Conservation (phyloP, 2,888 invertebrate genomes). For the Tricholauxania praeusta region DNA sequence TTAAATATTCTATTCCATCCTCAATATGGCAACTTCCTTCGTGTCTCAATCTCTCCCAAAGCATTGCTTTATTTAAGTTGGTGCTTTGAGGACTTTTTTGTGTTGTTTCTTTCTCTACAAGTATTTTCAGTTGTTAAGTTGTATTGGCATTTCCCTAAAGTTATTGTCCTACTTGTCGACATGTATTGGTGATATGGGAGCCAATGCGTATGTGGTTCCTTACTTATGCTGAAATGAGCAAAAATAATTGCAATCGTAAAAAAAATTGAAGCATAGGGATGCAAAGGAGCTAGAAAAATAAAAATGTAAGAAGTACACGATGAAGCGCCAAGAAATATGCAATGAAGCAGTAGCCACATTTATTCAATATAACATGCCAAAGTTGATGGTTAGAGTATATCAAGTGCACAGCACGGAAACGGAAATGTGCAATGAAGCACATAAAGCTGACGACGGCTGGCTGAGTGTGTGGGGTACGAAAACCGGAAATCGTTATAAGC, state of each 20-base stretch:
- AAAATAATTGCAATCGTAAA: slow-evolving; percentile 33
- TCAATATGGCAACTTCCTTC: neutral
- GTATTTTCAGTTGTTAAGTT: neutral
- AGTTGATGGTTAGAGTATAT: neutral
- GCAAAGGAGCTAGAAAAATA: neutral
- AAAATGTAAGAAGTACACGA: neutral
- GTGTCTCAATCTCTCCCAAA: neutral
- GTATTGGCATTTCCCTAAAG: slow-evolving; percentile 22
- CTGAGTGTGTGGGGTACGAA: too few relatives aligned
- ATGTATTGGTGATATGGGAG: neutral
- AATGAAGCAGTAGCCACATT: neutral
- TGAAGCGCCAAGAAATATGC: neutral
- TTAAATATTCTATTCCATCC: too few relatives aligned
- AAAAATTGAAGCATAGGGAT: neutral
- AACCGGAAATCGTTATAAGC: slow-evolving; percentile 32
- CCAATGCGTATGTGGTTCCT: slow-evolving; percentile 4
- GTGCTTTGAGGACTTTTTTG: slow-evolving; percentile 20
- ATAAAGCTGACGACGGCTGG: slow-evolving; percentile 1
- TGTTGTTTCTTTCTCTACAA: too few relatives aligned
- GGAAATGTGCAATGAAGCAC: slow-evolving; percentile 32
- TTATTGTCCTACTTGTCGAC: slow-evolving; percentile 10
- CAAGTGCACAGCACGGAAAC: neutral
- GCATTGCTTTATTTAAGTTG: slow-evolving; percentile 17
- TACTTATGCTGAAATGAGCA: slow-evolving; percentile 33
- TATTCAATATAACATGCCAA: neutral